A percentile compares a stretch with the other conserved stretches of the same genome.
These are phyloP conservation scores for Danio aesculapii DNA, from an alignment of 2,797 vertebrate genomes.

Conservation along the genomic window DNA sequence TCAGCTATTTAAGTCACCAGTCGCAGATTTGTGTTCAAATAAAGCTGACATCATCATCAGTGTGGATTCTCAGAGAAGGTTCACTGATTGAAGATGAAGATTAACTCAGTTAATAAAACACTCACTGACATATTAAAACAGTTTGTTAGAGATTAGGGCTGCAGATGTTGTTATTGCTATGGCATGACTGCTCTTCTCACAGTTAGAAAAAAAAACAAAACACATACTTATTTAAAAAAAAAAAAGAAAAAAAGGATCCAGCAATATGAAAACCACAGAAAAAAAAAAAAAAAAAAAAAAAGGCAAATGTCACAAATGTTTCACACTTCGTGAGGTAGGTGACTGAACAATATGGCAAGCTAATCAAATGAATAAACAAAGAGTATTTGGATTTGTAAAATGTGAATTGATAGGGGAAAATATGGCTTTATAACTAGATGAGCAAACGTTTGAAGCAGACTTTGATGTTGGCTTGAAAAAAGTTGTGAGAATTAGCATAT, in stretches of 20 bases:
- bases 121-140: neutral
- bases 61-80: neutral
- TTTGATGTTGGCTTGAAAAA: too few species aligned
- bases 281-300: too few species aligned
- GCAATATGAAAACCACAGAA: neutral
- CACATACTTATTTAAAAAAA: neutral
- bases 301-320: neutral
- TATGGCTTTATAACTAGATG: too few species aligned
- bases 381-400: too few species aligned
- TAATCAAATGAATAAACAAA: neutral
- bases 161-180: neutral
- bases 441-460: too few species aligned
- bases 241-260: neutral
- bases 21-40: neutral
- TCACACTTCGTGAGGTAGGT: neutral
- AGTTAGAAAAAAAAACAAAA: neutral
- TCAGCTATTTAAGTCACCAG: neutral
- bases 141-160: neutral
- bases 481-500: too few species aligned
- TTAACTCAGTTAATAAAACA: neutral
- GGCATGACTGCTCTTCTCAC: neutral
- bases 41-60: neutral
- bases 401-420: too few species aligned
- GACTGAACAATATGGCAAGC: neutral
- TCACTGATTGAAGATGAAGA: neutral